Percentiles rank a stretch among this genome's conserved stretches.
These are phyloP conservation scores for Drosophila tropicalis DNA, from an alignment of 1,140 invertebrate genomes.

Conservation along the genomic window DNA sequence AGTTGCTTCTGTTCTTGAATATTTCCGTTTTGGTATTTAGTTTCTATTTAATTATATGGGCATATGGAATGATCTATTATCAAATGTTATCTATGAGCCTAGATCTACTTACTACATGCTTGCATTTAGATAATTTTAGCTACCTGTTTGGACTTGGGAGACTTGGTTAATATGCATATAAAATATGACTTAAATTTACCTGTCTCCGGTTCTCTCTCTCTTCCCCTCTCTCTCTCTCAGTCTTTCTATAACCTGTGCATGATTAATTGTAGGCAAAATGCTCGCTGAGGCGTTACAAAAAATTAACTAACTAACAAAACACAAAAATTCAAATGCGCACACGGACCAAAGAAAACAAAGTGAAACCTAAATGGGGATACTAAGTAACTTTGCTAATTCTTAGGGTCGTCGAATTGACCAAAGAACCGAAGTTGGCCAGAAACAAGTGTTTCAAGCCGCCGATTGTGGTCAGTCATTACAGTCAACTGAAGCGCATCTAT, in stretches of 20 bases:
- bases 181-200: constrained; percentile 35
- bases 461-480: constrained; percentile 62
- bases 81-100: constrained; percentile 22
- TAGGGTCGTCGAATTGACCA: constrained; percentile 26
- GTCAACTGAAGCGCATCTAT: constrained; percentile 78
- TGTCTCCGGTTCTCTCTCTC: not conserved
- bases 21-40: not conserved
- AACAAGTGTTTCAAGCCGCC: constrained; percentile 35
- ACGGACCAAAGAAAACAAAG: constrained; percentile 14
- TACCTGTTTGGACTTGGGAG: not conserved
- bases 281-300: constrained; percentile 69
- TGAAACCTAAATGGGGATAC: constrained; percentile 1
- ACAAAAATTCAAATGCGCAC: constrained; percentile 35
- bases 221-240: not conserved
- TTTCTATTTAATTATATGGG: not conserved
- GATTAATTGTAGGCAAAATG: constrained; percentile 61
- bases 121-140: constrained; percentile 37
- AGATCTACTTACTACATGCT: constrained; percentile 44
- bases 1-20: not conserved
- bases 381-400: constrained; percentile 36
- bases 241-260: constrained; percentile 53
- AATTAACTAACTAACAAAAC: constrained; percentile 51
- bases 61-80: constrained; percentile 11
- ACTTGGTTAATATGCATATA: constrained; percentile 57
- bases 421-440: not conserved